Evolutionary conservation across 2,113 vertebrate genomes (phyloP).

Genomic region (Hydrochoerus hydrochaeris): DNA sequence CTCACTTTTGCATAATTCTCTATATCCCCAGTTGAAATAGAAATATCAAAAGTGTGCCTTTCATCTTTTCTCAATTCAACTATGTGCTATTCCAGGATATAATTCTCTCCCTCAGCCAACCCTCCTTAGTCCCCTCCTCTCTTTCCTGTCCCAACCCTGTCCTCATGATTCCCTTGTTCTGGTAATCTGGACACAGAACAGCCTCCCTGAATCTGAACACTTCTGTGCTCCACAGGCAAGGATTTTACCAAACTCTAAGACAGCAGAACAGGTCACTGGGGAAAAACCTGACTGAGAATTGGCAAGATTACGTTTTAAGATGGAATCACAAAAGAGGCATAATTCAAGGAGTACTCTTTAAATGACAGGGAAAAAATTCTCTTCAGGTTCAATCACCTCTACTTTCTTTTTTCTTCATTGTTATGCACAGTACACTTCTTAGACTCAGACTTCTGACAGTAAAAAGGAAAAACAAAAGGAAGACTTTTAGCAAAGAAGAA

Average conservation of each 20-base stretch:
- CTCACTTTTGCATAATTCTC: background rate
- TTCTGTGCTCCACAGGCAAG: background rate
- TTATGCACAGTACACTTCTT: background rate
- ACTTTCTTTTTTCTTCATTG: background rate
- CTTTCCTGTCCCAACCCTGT: too few relatives aligned
- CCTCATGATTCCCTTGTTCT: fast-evolving
- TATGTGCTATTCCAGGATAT: fast-evolving
- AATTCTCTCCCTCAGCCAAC: background rate
- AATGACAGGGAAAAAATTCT: background rate
- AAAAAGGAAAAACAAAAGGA: background rate
- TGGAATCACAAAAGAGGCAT: background rate
- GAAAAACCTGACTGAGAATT: background rate
- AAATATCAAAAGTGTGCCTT: background rate
- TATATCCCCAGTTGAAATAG: background rate
- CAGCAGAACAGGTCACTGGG: background rate
- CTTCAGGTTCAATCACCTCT: background rate
- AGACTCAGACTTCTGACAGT: background rate
- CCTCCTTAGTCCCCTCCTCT: too few relatives aligned
- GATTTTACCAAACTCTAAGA: background rate
- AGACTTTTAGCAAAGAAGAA: background rate
- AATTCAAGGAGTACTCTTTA: background rate
- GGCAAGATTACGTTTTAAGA: background rate
- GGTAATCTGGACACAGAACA: too few relatives aligned
- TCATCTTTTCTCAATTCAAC: background rate
- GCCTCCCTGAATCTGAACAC: background rate